Evolutionary conservation across 2,113 vertebrate species (phyloP).

Genomic region (Isichthys henryi): DNA sequence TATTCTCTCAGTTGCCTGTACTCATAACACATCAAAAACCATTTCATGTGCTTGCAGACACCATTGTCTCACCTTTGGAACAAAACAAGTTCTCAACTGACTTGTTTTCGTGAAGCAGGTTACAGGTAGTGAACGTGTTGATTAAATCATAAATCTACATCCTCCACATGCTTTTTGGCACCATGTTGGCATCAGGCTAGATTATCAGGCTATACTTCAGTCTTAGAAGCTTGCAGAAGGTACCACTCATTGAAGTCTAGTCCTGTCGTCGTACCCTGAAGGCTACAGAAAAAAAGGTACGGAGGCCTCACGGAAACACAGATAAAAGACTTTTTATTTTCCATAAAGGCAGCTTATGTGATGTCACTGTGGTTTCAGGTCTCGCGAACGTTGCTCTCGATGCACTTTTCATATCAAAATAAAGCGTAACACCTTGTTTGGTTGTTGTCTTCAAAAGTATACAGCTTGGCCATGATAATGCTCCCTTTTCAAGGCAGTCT

Average conservation of each 20-base stretch:
- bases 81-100: not conserved
- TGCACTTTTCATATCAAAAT: not conserved
- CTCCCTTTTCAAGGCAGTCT: not conserved
- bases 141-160: not conserved
- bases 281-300: not conserved
- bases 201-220: too few relatives aligned
- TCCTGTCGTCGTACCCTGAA: not conserved
- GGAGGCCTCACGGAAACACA: constrained; percentile 1
- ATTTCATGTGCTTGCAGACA: not conserved
- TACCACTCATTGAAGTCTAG: not conserved
- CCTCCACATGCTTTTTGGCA: not conserved
- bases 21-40: not conserved
- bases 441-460: not conserved
- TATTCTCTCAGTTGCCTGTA: not conserved
- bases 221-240: not conserved
- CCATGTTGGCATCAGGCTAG: not conserved
- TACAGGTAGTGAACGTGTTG: not conserved
- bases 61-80: not conserved
- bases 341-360: constrained; percentile 10
- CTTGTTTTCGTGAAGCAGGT: not conserved
- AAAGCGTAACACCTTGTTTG: not conserved
- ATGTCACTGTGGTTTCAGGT: constrained; percentile 20
- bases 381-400: not conserved
- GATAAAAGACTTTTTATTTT: constrained; percentile 21
- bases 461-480: too few relatives aligned